Evolutionary conservation across 2,797 vertebrate genomes (phyloP).

Genomic region (Dendrocincla fuliginosa): DNA sequence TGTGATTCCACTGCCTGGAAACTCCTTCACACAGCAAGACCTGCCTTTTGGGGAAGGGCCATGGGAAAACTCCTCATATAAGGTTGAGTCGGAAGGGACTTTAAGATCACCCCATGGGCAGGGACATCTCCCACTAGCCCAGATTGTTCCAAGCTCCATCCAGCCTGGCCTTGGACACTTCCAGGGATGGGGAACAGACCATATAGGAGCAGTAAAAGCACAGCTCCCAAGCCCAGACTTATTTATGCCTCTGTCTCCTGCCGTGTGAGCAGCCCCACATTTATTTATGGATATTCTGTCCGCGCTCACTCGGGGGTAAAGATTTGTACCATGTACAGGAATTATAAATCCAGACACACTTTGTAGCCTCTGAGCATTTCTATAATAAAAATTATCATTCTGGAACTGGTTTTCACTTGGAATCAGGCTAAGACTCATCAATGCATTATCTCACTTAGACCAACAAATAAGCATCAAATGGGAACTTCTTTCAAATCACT

Average conservation of each 20-base stretch:
- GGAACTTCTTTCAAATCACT: neutral
- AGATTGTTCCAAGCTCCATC: neutral
- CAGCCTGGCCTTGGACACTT: neutral
- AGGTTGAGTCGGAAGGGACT: neutral
- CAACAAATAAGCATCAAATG: slow-evolving; percentile 29
- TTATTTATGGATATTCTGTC: neutral
- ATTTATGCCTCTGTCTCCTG: neutral
- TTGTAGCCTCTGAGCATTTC: neutral
- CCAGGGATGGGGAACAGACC: neutral
- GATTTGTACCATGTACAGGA: neutral
- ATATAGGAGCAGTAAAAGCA: accelerated
- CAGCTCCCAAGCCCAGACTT: neutral
- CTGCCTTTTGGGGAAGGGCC: neutral
- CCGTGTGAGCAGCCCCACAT: accelerated
- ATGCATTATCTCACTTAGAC: slow-evolving; percentile 28
- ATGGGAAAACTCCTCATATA: neutral
- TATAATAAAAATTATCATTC: neutral
- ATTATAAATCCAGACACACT: neutral
- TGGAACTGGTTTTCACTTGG: neutral
- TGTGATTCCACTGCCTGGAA: neutral
- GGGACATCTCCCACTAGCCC: neutral
- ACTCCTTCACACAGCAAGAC: neutral
- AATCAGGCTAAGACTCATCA: slow-evolving; percentile 22
- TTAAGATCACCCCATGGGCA: neutral
- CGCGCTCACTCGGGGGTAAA: neutral